A percentile compares a stretch with the other conserved stretches of the same genome.
Conservation (phyloP, 2,113 vertebrate species). For the Tragelaphus imberbis region DNA sequence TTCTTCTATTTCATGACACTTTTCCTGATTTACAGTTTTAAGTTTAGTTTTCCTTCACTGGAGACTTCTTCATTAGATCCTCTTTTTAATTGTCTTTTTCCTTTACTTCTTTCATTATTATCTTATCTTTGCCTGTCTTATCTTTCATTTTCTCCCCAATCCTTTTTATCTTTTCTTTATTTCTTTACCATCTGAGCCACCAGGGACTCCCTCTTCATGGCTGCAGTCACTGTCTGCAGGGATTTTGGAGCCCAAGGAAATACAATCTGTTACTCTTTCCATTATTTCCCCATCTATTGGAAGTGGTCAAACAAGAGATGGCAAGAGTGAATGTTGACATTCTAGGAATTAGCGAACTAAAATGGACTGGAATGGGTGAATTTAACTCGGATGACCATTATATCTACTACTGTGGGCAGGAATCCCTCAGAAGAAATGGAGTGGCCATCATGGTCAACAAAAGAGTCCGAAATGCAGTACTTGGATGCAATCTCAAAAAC, state of each 20-base stretch:
- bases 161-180: neutral
- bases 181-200: neutral
- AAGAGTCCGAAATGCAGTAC: too few species aligned
- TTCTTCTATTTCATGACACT: neutral
- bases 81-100: neutral
- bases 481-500: too few species aligned
- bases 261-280: neutral
- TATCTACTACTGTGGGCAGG: too few species aligned
- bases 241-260: neutral
- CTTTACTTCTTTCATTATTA: neutral
- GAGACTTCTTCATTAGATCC: neutral
- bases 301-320: too few species aligned
- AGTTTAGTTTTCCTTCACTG: neutral
- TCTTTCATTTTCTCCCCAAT: neutral
- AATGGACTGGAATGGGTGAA: too few species aligned
- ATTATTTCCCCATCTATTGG: neutral
- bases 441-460: too few species aligned
- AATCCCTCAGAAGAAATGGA: too few species aligned
- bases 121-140: neutral
- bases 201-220: neutral
- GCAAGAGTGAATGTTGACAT: too few species aligned
- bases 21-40: neutral
- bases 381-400: too few species aligned
- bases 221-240: neutral
- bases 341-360: too few species aligned